Percentiles rank a stretch among this genome's conserved stretches.
These are phyloP conservation scores for Nesidiocoris tenuis DNA, from an alignment of 2,888 invertebrate genomes.

Conservation along the genomic window DNA sequence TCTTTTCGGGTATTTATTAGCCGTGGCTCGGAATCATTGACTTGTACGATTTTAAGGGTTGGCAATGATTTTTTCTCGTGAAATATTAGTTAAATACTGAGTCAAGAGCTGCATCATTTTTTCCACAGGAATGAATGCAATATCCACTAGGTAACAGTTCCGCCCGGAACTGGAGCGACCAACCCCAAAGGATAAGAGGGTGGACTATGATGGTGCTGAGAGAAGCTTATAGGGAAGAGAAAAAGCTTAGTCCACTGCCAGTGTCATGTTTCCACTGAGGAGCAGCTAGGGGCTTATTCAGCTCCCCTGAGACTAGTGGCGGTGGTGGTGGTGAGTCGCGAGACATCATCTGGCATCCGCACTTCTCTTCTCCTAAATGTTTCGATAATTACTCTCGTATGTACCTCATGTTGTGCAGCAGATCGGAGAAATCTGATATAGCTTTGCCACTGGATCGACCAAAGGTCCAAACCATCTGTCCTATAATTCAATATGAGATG, in stretches of 20 bases:
- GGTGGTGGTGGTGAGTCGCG: slow-evolving; percentile 46
- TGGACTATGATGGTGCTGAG: neutral
- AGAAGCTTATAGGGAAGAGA: neutral
- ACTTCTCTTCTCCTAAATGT: slow-evolving; percentile 8
- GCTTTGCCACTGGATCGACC: neutral
- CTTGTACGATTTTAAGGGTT: too few species aligned
- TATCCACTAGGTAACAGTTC: too few species aligned
- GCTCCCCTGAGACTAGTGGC: neutral
- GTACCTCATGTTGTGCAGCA: slow-evolving; percentile 39
- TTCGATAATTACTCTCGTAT: slow-evolving; percentile 46
- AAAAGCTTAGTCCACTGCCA: neutral
- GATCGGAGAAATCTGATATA: slow-evolving; percentile 31
- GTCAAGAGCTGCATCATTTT: too few species aligned
- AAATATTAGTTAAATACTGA: too few species aligned
- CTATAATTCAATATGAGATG: slow-evolving; percentile 40
- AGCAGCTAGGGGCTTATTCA: slow-evolving; percentile 12
- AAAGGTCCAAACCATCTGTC: slow-evolving; percentile 34
- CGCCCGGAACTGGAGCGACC: too few species aligned
- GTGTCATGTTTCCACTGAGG: neutral
- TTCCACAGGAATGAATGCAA: too few species aligned
- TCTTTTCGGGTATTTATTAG: too few species aligned
- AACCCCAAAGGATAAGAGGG: too few species aligned
- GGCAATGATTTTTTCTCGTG: too few species aligned
- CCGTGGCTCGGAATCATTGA: too few species aligned
- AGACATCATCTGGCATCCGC: slow-evolving; percentile 34